phyloP scores from a whole-genome alignment of 2,797 vertebrate species.

The Siniperca undulata region DNA sequence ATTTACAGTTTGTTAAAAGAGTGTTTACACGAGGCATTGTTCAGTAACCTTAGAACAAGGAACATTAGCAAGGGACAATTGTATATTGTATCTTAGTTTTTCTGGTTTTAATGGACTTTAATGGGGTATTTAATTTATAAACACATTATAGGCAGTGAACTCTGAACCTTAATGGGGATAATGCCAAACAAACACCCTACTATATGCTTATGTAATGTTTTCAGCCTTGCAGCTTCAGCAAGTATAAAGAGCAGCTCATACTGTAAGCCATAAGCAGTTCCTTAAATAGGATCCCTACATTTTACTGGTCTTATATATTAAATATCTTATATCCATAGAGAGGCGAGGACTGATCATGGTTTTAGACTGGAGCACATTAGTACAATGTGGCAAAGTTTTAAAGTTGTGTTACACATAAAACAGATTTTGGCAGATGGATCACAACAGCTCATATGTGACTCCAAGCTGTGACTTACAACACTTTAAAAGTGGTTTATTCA shows the following conservation, averaged over 20 bases:
- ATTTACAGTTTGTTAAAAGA: conserved; percentile 7
- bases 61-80: conserved; percentile 15
- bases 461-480: conserved; percentile 13
- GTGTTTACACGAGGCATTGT: conserved; percentile 1
- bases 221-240: conserved; percentile 60
- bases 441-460: conserved; percentile 17
- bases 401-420: conserved; percentile 1
- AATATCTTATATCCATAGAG: not conserved
- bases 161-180: conserved; percentile 66
- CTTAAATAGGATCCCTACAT: conserved; percentile 43
- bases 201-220: conserved; percentile 63
- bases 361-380: conserved; percentile 22
- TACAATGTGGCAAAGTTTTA: not conserved
- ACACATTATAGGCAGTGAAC: conserved; percentile 60
- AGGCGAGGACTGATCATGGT: not conserved
- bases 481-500: conserved; percentile 28
- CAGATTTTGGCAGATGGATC: conserved; percentile 1
- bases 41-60: conserved; percentile 36
- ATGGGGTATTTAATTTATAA: conserved; percentile 63
- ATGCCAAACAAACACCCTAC: conserved; percentile 28
- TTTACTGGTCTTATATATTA: conserved; percentile 21
- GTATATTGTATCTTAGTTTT: conserved; percentile 22
- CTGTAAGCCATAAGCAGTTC: conserved; percentile 2
- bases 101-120: conserved; percentile 57
- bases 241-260: conserved; percentile 39